These are phyloP conservation scores for Mylabris sibirica DNA, from an alignment of 2,888 invertebrate species.

Conservation along the genomic window DNA sequence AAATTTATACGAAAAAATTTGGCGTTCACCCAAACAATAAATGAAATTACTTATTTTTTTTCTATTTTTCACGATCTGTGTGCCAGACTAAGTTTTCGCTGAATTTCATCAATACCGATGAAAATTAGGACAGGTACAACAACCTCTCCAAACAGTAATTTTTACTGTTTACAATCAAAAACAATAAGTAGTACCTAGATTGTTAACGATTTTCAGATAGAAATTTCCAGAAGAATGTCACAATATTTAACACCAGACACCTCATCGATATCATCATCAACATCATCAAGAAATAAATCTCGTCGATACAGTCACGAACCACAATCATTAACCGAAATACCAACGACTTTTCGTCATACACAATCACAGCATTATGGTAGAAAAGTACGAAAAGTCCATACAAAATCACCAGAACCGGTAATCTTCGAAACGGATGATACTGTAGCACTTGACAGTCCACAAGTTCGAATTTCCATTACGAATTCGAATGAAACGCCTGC, in stretches of 20 bases:
- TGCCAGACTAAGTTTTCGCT: not conserved
- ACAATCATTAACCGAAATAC: not conserved
- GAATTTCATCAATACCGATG: not conserved
- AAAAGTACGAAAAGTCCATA: not conserved
- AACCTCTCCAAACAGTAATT: too few species aligned
- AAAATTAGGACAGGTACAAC: not conserved
- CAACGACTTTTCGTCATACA: slow-evolving; percentile 5
- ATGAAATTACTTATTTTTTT: not conserved
- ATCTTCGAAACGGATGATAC: slow-evolving; percentile 5
- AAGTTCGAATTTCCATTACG: not conserved
- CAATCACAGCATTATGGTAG: slow-evolving; percentile 10
- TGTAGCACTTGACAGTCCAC: not conserved
- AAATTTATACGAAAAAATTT: not conserved
- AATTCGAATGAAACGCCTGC: not conserved
- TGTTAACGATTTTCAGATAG: too few species aligned
- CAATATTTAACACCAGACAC: not conserved
- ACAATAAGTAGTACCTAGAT: too few species aligned
- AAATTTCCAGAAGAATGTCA: not conserved
- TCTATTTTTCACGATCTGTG: not conserved
- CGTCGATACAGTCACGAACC: slow-evolving; percentile 2
- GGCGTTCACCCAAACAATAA: not conserved
- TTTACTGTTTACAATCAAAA: too few species aligned
- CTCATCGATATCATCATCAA: not conserved
- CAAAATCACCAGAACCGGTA: not conserved
- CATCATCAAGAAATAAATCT: not conserved